Evolutionary conservation across 2,888 invertebrate species (phyloP), one percentile per base, ranked within the genome.

Genomic region (Mythimna ferrago): DNA sequence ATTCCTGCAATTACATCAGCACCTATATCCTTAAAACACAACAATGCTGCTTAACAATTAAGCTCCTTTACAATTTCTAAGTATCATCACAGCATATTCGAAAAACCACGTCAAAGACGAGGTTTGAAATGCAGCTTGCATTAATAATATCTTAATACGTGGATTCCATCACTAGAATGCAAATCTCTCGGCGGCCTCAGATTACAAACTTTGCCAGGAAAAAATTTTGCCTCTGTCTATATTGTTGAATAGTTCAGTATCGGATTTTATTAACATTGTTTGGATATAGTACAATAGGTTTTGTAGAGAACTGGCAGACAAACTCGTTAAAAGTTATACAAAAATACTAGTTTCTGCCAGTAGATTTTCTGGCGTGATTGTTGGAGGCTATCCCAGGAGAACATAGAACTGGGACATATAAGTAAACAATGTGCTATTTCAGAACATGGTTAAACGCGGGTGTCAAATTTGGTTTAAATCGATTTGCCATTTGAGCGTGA

Each of bases 181-280:
- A 48, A 58, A 60, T 60, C 6, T 54, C 6, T 76, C 10, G 2
- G 10, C 6, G 10, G 11, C 19, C 2, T 11, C 19, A 32, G 9
- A 61, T 61, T 56, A 11, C 14, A n/a, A 71, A 62, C 32, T 10
- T 35, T 14, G 10, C 7, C 9, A 35, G 11, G 14, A 2, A 11
- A 16, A 61, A 78, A 51, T 56, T 0, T 51, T 51, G 14, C 6
- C 56, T 38, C 38, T 38, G 56, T 78, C n/a, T 10, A 7, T 10
- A 6, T 38, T 54, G 16, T n/a, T 26, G 0, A 7, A 1, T 56
- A 32, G 16, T 66, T 32, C 6, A 9, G 6, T 10, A n/a, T 19
- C 0, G 0, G 11, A 10, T 14, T 58, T 68, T 58, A n/a, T 35
- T 67, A 48, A 48, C 6, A 53, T 19, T 19, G 6, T 35, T 32